These are phyloP conservation scores for Portevinia maculata DNA, from an alignment of 2,888 invertebrate species.

Conservation along the genomic window DNA sequence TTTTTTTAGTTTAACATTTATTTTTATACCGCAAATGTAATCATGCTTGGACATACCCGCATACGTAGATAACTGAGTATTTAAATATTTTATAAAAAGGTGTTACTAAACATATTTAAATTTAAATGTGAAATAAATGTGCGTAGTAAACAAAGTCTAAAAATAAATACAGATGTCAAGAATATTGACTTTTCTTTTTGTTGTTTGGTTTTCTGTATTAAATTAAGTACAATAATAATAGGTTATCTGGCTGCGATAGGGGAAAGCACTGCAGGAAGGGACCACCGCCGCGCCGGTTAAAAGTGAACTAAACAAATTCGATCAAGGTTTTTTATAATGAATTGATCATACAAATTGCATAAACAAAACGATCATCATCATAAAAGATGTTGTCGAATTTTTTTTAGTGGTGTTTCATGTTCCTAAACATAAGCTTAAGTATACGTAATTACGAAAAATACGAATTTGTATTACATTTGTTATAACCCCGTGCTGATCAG, in stretches of 20 bases:
- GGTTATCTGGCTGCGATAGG: conserved; percentile 47
- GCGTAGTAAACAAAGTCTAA: conserved; percentile 6
- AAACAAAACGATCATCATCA: background rate
- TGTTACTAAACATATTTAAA: conserved; percentile 11
- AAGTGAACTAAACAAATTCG: conserved; percentile 22
- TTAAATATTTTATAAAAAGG: background rate
- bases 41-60: no score
- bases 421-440: no score
- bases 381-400: background rate
- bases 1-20: no score
- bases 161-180: conserved; percentile 48
- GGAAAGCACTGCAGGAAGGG: conserved; percentile 35
- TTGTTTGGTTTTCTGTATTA: conserved; percentile 27
- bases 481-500: no score
- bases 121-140: conserved; percentile 15
- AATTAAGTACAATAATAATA: conserved; percentile 52
- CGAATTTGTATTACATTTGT: no score
- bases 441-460: no score
- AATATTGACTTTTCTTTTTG: conserved; percentile 31
- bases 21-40: background rate
- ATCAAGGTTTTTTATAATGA: conserved; percentile 37
- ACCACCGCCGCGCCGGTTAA: conserved; percentile 22
- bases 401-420: background rate
- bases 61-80: background rate
- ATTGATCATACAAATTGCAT: conserved; percentile 3